Conservation (phyloP, 2,888 invertebrate species). For the Andrena fulva region DNA sequence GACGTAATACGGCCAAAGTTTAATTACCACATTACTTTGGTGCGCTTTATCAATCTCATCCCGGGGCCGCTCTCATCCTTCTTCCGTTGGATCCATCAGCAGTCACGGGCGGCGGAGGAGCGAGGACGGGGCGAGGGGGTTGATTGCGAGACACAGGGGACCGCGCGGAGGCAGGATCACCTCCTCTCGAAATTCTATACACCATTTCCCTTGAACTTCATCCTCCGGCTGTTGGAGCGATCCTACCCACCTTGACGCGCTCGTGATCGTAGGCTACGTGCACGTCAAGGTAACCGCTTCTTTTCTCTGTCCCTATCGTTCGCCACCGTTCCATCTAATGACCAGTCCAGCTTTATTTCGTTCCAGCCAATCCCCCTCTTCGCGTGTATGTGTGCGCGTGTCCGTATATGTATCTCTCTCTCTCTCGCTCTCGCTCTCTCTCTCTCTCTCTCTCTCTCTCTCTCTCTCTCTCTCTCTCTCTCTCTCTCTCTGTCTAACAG, state of each 20-base stretch:
- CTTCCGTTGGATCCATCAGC: constrained; percentile 76
- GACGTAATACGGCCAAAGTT: constrained; percentile 82
- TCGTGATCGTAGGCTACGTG: constrained; percentile 57
- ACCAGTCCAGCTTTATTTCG: constrained; percentile 58
- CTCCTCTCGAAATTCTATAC: constrained; percentile 58
- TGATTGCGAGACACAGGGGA: constrained; percentile 1
- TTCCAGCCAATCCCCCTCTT: constrained; percentile 56
- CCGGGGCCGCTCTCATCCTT: constrained; percentile 49
- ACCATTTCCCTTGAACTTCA: constrained; percentile 56
- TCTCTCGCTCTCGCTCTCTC: too few relatives aligned
- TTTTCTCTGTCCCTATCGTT: constrained; percentile 41
- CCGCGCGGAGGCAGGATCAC: constrained; percentile 43
- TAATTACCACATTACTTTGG: constrained; percentile 83
- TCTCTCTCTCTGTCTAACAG: constrained; percentile 54
- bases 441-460: too few relatives aligned
- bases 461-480: too few relatives aligned
- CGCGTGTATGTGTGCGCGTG: neutral
- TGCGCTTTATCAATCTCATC: constrained; percentile 67
- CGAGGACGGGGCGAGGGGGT: neutral
- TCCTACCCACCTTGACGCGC: constrained; percentile 54
- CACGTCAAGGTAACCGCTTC: constrained; percentile 55
- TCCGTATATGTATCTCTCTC: too few relatives aligned
- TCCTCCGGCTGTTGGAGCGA: constrained; percentile 45
- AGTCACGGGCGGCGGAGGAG: constrained; percentile 38
- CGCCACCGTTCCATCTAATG: constrained; percentile 59